phyloP scores from a whole-genome alignment of 1,140 invertebrate species.

The Maconellicoccus hirsutus region DNA sequence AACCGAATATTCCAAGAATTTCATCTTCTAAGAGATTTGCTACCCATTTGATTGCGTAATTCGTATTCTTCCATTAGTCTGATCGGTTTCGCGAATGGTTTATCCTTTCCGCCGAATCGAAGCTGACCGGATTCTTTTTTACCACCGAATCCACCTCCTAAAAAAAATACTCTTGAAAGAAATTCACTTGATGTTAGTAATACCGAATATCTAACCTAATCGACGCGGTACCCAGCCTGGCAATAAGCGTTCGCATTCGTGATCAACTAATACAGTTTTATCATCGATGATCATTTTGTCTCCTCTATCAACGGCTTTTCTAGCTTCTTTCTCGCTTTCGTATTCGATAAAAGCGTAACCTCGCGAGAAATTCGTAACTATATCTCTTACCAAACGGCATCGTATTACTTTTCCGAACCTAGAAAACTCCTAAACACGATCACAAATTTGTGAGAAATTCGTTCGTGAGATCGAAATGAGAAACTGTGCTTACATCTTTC shows the following conservation, averaged over 20 bases:
- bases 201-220: constrained; percentile 44
- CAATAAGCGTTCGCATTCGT: constrained; percentile 43
- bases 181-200: neutral
- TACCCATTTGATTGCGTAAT: neutral
- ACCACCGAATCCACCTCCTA: constrained; percentile 73
- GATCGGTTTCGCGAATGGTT: constrained; percentile 55
- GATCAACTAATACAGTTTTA: constrained; percentile 42
- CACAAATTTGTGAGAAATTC: neutral
- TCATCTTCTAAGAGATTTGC: neutral
- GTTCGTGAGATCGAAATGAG: too few species aligned
- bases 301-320: constrained; percentile 44
- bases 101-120: constrained; percentile 66
- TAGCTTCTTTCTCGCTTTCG: constrained; percentile 46
- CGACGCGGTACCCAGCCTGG: constrained; percentile 73
- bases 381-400: constrained; percentile 58
- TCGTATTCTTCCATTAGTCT: constrained; percentile 29
- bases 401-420: constrained; percentile 53
- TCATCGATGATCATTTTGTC: constrained; percentile 57
- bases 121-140: constrained; percentile 78
- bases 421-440: constrained; percentile 44
- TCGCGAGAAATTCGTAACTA: constrained; percentile 69
- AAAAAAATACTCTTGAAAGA: neutral
- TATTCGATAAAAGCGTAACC: constrained; percentile 81
- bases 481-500: constrained; percentile 23
- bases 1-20: too few species aligned